Conservation (phyloP, 2,888 invertebrate genomes). For the Lucinisca nassula region DNA sequence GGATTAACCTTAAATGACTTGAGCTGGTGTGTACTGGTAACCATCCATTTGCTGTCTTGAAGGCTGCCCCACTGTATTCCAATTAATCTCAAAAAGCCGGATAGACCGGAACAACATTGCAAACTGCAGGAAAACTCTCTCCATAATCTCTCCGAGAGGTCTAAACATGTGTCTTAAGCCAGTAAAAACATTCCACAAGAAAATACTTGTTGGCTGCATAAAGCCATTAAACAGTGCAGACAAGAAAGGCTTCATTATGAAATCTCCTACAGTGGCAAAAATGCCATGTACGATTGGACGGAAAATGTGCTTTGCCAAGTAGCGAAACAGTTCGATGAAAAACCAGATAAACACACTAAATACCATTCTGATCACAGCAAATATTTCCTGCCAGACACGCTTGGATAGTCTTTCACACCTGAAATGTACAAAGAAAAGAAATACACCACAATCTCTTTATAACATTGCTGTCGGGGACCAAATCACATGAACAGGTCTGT, state of each 20-base stretch:
- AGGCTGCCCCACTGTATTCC: constrained; percentile 35
- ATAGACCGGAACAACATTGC: constrained; percentile 71
- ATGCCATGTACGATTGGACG: constrained; percentile 74
- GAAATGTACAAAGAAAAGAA: no score
- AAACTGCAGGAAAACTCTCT: constrained; percentile 66
- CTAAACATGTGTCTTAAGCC: constrained; percentile 73
- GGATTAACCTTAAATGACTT: background rate
- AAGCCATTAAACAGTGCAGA: constrained; percentile 74
- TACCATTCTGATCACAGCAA: constrained; percentile 70
- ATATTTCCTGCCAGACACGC: constrained; percentile 75
- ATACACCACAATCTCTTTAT: no score
- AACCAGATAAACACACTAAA: constrained; percentile 72
- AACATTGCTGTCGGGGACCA: no score
- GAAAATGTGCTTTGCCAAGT: constrained; percentile 68
- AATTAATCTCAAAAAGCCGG: constrained; percentile 71
- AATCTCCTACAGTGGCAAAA: constrained; percentile 72
- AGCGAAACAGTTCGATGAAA: constrained; percentile 72
- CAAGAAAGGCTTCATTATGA: constrained; percentile 74
- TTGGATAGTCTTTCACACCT: constrained; percentile 70
- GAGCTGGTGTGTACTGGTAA: background rate
- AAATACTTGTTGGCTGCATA: constrained; percentile 73
- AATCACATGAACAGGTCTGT: no score
- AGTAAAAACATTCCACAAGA: constrained; percentile 76
- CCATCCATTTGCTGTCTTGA: background rate
- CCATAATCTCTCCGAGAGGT: constrained; percentile 72